Percentiles rank a stretch among this genome's conserved stretches.
phyloP scores from a whole-genome alignment of 1,140 invertebrate genomes.

The Octopus sinensis region DNA sequence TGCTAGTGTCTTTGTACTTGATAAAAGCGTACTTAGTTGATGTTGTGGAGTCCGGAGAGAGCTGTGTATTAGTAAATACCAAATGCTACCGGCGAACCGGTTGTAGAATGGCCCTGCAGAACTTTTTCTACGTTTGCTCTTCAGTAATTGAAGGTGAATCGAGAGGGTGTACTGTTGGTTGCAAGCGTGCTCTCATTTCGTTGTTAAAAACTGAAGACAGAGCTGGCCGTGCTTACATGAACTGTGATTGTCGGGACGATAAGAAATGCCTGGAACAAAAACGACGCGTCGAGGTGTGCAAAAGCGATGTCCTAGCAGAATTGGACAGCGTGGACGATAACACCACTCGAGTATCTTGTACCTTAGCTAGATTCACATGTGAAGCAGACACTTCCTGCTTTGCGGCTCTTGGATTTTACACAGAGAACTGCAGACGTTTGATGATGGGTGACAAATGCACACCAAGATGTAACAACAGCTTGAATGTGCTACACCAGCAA shows the following conservation, averaged over 20 bases:
- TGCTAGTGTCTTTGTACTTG: not conserved
- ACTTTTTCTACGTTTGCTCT: conserved; percentile 35
- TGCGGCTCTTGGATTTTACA: conserved; percentile 43
- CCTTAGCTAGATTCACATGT: conserved; percentile 43
- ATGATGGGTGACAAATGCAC: conserved; percentile 35
- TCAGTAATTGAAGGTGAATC: conserved; percentile 25
- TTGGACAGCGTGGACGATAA: conserved; percentile 32
- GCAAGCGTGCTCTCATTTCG: conserved; percentile 43
- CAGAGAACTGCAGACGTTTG: conserved; percentile 33
- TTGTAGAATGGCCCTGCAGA: conserved; percentile 41
- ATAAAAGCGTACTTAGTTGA: not conserved
- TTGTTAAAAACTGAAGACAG: conserved; percentile 41
- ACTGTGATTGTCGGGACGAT: conserved; percentile 41
- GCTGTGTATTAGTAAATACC: conserved; percentile 22
- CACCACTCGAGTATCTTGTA: conserved; percentile 34
- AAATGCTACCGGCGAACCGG: conserved; percentile 31
- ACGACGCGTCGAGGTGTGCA: conserved; percentile 37
- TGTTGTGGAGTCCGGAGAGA: not conserved
- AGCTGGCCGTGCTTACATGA: conserved; percentile 40
- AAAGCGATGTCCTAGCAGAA: conserved; percentile 32
- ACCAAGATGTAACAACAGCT: conserved; percentile 42
- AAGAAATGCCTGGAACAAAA: conserved; percentile 33
- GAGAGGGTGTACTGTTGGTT: conserved; percentile 32
- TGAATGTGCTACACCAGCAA: conserved; percentile 46
- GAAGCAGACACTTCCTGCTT: conserved; percentile 49